phyloP scores from a whole-genome alignment of 2,888 invertebrate genomes.

The Lycia hirtaria region DNA sequence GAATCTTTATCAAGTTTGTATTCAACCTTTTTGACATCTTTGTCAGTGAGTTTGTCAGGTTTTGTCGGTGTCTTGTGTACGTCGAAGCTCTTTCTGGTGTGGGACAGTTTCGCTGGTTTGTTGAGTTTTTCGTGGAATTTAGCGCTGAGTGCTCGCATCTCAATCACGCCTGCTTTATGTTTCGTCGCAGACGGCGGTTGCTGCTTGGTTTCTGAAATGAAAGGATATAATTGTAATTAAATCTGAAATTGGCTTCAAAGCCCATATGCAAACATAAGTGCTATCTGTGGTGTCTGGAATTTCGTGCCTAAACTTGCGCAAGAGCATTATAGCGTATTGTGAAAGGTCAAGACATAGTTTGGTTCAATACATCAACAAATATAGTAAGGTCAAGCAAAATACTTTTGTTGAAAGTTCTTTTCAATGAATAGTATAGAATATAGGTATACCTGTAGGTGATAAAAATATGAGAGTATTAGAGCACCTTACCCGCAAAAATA shows the following conservation, averaged over 20 bases:
- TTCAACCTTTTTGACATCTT: constrained; percentile 45
- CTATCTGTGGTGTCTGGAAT: no score
- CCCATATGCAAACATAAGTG: background rate
- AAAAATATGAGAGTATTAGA: no score
- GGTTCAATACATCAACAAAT: no score
- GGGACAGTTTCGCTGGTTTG: constrained; percentile 62
- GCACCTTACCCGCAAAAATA: no score
- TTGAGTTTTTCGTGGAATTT: constrained; percentile 73
- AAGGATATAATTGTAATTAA: background rate
- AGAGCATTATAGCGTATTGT: no score
- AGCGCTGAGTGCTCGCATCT: constrained; percentile 79
- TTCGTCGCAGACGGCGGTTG: constrained; percentile 53
- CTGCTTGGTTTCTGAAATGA: constrained; percentile 67
- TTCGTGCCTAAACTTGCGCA: no score
- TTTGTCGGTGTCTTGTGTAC: constrained; percentile 63
- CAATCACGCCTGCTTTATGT: constrained; percentile 78
- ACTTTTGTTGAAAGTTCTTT: no score
- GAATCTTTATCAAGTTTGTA: constrained; percentile 48
- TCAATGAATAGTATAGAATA: no score
- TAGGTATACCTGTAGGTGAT: no score
- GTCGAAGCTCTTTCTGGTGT: constrained; percentile 68
- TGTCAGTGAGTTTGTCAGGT: constrained; percentile 37
- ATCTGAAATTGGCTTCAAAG: no score
- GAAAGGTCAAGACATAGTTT: no score
- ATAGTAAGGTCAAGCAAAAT: no score